Evolutionary conservation across 2,797 vertebrate genomes (phyloP), one percentile per base, ranked within the genome.

Genomic region (Furcifer pardalis): DNA sequence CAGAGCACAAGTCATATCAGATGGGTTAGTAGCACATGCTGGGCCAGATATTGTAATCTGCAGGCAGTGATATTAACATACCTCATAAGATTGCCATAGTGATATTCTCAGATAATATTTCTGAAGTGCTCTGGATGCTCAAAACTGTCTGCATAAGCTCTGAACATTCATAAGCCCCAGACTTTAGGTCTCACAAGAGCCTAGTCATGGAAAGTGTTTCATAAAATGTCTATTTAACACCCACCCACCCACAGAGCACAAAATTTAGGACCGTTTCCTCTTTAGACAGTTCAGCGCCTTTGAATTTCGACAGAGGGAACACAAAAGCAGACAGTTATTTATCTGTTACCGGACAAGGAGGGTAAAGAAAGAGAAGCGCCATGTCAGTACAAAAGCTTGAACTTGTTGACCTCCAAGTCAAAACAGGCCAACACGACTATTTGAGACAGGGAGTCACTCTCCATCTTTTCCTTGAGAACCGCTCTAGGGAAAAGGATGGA

Each of bases 301-400:
- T 93, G 87, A 90, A 59, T 90, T 82, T 91, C 77, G 73, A 86
- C 66, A 92, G 95, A 96, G 96, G 59, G 19, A 21, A 37, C 1
- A 5, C 72, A 75, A 93, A 95, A 92, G 90, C 8, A 44, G 90
- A 87, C 37, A 89, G 90, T 95, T 94, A 95, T 96, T 94, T 97
- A 96, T 97, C 96, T 96, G 96, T 97, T 96, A 96, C 88, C 84
- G 94, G 95, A 97, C 96, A 98, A 98, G 97, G 97, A 97, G 95
- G 92, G 91, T 89, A 94, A 92, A 95, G 93, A 95, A 95, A 95
- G 91, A 91, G 90, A 94, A 96, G 96, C 95, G 96, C 96, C 95
- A 96, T 92, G 92, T 90, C 91, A 91, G 92, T 91, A 96, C 96
- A 96, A 96, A 96, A 96, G 95, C 95, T 84, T 96, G 95, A 96